Percentiles rank a stretch among this genome's conserved stretches.
phyloP scores from a whole-genome alignment of 1,140 invertebrate species.

The Ostrea edulis region DNA sequence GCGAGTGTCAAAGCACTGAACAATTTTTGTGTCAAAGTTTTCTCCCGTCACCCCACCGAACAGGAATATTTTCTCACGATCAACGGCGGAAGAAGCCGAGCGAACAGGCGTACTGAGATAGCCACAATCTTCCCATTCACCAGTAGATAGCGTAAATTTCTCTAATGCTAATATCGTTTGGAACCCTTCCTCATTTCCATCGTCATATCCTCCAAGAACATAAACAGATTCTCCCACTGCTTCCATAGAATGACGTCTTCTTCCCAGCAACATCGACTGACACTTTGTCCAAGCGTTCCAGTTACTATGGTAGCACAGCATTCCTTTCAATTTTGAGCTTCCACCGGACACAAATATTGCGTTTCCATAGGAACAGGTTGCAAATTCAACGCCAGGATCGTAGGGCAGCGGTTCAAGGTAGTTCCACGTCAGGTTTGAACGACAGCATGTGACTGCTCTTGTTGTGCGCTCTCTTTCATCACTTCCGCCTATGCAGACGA shows the following conservation, averaged over 20 bases:
- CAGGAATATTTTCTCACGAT: conserved; percentile 60
- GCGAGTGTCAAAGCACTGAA: conserved; percentile 65
- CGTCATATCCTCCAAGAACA: conserved; percentile 64
- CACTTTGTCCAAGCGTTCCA: conserved; percentile 61
- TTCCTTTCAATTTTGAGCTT: conserved; percentile 58
- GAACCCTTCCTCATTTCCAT: conserved; percentile 53
- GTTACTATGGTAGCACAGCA: conserved; percentile 58
- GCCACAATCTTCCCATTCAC: conserved; percentile 60
- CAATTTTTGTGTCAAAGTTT: conserved; percentile 56
- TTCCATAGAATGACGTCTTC: conserved; percentile 64
- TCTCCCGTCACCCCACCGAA: conserved; percentile 63
- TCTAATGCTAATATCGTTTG: conserved; percentile 60
- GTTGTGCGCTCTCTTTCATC: conserved; percentile 59
- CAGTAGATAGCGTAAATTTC: conserved; percentile 57
- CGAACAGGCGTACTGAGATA: conserved; percentile 61
- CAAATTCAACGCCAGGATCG: conserved; percentile 64
- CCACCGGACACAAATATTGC: conserved; percentile 66
- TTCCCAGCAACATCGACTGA: conserved; percentile 62
- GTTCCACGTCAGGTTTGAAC: conserved; percentile 57
- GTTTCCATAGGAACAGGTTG: conserved; percentile 63
- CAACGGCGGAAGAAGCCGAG: conserved; percentile 58
- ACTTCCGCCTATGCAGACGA: conserved; percentile 52
- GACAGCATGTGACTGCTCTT: conserved; percentile 55
- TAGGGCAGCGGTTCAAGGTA: conserved; percentile 58
- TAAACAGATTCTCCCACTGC: conserved; percentile 57